Evolutionary conservation across 2,888 invertebrate species (phyloP).

Genomic region (Silvanus unidentatus): DNA sequence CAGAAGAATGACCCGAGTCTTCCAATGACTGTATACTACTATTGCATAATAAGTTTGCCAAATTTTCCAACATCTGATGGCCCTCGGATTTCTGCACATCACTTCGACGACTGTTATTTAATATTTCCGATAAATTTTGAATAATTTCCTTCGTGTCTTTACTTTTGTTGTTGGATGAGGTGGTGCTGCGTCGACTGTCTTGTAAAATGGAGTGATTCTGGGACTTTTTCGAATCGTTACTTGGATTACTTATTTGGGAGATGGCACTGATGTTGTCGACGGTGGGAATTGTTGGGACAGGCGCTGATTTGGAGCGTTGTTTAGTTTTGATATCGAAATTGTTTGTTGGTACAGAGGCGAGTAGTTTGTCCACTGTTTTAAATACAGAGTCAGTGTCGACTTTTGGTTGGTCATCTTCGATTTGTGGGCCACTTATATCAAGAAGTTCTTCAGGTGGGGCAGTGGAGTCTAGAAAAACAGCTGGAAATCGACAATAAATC

Average conservation of each 20-base stretch:
- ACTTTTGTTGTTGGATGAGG: background rate
- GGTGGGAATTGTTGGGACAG: constrained; percentile 5
- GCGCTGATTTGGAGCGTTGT: constrained; percentile 6
- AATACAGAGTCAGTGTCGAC: constrained; percentile 17
- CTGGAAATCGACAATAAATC: too few species aligned
- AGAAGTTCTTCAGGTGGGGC: background rate
- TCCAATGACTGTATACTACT: constrained; percentile 9
- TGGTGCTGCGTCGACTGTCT: background rate
- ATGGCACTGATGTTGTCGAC: constrained; percentile 1
- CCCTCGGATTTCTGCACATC: constrained; percentile 20
- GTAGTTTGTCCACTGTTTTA: constrained; percentile 22
- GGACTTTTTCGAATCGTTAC: constrained; percentile 1
- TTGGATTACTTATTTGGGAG: constrained; percentile 1
- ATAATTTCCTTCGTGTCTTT: constrained; percentile 18
- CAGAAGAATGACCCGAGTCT: constrained; percentile 22
- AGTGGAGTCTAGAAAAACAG: background rate
- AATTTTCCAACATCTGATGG: constrained; percentile 15
- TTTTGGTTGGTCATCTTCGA: constrained; percentile 1
- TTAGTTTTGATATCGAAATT: constrained; percentile 4
- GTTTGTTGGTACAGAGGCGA: constrained; percentile 3
- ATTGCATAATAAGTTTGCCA: constrained; percentile 14
- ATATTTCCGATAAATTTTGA: constrained; percentile 19
- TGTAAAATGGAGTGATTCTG: constrained; percentile 5
- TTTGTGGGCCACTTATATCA: too few species aligned
- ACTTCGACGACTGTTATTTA: constrained; percentile 16